Conservation (phyloP, 2,888 invertebrate genomes). For the Cataglyphis rosenhaueri region DNA sequence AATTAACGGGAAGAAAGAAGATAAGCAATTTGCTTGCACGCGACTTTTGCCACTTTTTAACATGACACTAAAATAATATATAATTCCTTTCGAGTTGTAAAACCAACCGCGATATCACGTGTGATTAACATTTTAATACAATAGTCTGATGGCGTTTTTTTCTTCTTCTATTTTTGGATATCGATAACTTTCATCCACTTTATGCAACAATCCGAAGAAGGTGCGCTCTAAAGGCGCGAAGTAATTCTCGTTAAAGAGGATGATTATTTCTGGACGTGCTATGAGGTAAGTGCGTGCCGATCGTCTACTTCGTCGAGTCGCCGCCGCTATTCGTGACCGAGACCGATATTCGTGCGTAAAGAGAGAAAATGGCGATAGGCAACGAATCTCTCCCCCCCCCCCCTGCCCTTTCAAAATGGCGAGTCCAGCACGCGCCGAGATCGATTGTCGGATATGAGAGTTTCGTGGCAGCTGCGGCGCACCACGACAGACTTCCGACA, state of each 20-base stretch:
- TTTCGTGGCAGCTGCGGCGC: conserved; percentile 72
- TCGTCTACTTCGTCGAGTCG: conserved; percentile 35
- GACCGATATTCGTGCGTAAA: conserved; percentile 73
- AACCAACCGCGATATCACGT: not conserved
- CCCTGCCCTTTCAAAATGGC: conserved; percentile 69
- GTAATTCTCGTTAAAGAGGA: conserved; percentile 29
- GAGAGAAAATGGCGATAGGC: conserved; percentile 72
- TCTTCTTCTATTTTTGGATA: not conserved
- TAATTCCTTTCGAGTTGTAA: not conserved
- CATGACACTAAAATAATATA: not conserved
- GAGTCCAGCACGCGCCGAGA: conserved; percentile 71
- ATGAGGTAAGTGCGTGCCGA: conserved; percentile 32
- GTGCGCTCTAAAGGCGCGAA: conserved; percentile 18
- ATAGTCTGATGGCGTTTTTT: conserved; percentile 5
- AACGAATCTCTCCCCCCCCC: conserved; percentile 53
- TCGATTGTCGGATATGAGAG: conserved; percentile 74
- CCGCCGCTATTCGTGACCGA: conserved; percentile 68
- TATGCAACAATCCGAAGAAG: not conserved
- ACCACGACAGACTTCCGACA: conserved; percentile 71
- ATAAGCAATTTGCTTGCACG: not conserved
- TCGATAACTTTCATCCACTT: conserved; percentile 14
- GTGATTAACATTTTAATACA: not conserved
- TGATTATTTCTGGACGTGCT: conserved; percentile 39
- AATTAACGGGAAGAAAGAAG: not conserved
- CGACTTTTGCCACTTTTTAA: not conserved